A percentile compares a stretch with the other conserved stretches of the same genome.
Evolutionary conservation across 2,113 vertebrate species (phyloP).

Genomic region (Alectura lathami): DNA sequence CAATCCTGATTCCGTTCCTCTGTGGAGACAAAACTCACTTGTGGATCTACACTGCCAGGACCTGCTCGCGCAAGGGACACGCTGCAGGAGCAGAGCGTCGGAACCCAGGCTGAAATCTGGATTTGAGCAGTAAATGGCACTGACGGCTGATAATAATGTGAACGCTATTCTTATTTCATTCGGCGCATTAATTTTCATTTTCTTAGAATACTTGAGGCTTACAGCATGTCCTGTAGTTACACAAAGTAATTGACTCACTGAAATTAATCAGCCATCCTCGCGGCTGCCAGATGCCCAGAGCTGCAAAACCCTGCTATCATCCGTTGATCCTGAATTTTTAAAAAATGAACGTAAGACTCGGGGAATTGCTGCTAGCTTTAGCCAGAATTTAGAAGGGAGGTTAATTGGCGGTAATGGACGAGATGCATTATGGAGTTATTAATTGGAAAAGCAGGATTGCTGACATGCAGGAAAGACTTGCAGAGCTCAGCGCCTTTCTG

Average conservation of each 20-base stretch:
- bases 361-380: constrained; percentile 38
- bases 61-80: background rate
- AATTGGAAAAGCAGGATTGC: constrained; percentile 60
- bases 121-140: background rate
- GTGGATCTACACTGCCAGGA: background rate
- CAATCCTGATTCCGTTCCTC: background rate
- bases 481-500: constrained; percentile 71
- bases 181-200: background rate
- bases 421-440: constrained; percentile 71
- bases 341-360: constrained; percentile 11
- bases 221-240: background rate
- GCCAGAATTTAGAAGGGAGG: constrained; percentile 54
- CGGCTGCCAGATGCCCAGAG: background rate
- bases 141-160: background rate
- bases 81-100: background rate
- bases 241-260: background rate
- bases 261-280: background rate
- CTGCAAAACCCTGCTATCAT: background rate
- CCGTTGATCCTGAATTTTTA: background rate
- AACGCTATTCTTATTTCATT: background rate
- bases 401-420: constrained; percentile 54
- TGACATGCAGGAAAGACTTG: constrained; percentile 70
- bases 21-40: background rate
- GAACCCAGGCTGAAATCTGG: background rate
- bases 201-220: background rate